Evolutionary conservation across 2,113 vertebrate species (phyloP), one percentile per base, ranked within the genome.

Genomic region (Marmota monax): DNA sequence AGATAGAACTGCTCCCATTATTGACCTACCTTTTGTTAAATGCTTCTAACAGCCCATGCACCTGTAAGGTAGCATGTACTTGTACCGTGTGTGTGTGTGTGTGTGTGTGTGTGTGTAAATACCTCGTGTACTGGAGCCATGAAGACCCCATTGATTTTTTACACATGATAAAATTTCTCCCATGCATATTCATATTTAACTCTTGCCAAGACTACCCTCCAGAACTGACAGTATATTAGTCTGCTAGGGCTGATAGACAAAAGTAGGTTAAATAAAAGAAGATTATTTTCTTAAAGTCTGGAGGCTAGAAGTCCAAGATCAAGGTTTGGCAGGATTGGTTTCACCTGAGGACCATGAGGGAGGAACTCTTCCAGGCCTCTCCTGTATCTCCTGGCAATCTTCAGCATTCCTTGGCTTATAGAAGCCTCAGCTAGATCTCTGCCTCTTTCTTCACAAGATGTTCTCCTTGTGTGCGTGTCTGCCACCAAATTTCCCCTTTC

Each of bases 201-300:
- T 83, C 4, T 37, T 16, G 29, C 32, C 32, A 10, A 76, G 18
- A 7, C 20, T 22, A 48, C 12, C 22, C 25, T 34, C 32, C 0
- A 17, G 58, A 32, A 7, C 70, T 14, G 32, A 9, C 7, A 9
- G 48, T 37, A 1, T 20, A 4, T 3, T 34, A 1, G 22, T 8
- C 5, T 86, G 27, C 20, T 5, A 56, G 45, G 11, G 61, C 10
- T 45, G 37, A 58, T 23, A 48, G 27, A 80, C 20, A 5, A 45
- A 29, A 25, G 67, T 69, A 88, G n/a, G 1, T 18, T 17, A 27
- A n/a, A 22, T 23, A 4, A 16, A 11, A 22, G 29, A 42, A 18
- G 12, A 22, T 13, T 42, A 23, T 32, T 18, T 7, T 20, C n/a
- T 88, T 6, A 53, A 14, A 83, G 20, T 48, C 1, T 39, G 22